Base-by-base conservation (phyloP, 1,140 invertebrate genomes). In the Agraylea sexmaculata region DNA sequence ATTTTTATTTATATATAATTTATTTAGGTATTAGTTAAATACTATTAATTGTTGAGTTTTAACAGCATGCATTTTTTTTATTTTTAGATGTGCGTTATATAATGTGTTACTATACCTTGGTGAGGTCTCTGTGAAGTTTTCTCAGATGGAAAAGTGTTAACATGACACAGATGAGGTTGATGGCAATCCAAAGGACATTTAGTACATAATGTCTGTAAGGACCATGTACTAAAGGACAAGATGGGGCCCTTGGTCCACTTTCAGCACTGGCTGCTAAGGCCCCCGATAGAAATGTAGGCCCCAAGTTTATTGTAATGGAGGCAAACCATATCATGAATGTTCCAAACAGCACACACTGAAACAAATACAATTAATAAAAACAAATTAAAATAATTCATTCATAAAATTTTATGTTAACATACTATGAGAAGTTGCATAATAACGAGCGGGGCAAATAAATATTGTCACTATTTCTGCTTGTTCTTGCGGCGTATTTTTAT, bases 321-420 rank as follows among this genome's bases (percentile, higher is more conserved):
- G 81, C 79, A 62, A 90, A 89, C 88, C 87, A 91, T 53, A 90
- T 90, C 78, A 91, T 91, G 62, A 87, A 87, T 18, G 87, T 82
- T 10, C 87, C 87, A 62, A 91, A 93, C 16, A 89, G 70, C 4
- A 91, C 84, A 60, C 87, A 93, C 70, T 88, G 78, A 13, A 69
- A 70, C 51, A 55, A 61, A 57, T n/a, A n/a, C n/a, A n/a, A n/a
- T n/a, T n/a, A n/a, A n/a, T n/a, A n/a, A 50, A 37, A 45, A 35
- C 36, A 32, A 8, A 40, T 35, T 43, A 21, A 27, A 17, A 22
- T 30, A 37, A 18, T 31, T 39, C 28, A 22, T 46, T 17, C 36
- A 19, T 11, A 3, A 38, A 17, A 21, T 12, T 18, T 11, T 4
- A 31, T 12, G 16, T 8, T 31, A 31, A 4, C 25, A 17, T 10